phyloP scores from a whole-genome alignment of 2,888 invertebrate species.

The Steromphala cineraria region DNA sequence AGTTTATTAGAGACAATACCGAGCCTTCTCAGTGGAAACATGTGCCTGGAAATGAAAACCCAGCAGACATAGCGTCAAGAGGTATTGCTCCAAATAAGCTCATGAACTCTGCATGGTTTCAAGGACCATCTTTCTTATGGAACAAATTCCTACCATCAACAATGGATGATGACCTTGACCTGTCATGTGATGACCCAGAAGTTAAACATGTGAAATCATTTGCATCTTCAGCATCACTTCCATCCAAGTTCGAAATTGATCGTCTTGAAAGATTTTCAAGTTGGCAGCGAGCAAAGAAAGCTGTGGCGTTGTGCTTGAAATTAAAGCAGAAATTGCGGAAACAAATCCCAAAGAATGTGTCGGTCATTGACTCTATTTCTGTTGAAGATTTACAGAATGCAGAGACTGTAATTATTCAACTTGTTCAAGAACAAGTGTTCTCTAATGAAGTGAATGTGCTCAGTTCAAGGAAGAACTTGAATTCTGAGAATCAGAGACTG shows the following conservation, averaged over 20 bases:
- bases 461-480: neutral
- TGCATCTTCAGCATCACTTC: neutral
- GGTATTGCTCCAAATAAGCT: neutral
- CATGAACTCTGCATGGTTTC: neutral
- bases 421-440: neutral
- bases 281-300: neutral
- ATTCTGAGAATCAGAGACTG: neutral
- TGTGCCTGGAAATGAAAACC: neutral
- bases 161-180: neutral
- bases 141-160: neutral
- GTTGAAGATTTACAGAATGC: neutral
- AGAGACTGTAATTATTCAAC: neutral
- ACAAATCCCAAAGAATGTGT: neutral
- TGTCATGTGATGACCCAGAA: neutral
- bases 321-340: neutral
- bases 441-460: neutral
- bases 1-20: conserved; percentile 1
- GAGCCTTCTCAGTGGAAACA: conserved; percentile 17
- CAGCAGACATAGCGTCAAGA: neutral
- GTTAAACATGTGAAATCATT: neutral
- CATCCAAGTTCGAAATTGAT: neutral
- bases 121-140: neutral
- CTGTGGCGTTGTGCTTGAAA: neutral
- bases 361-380: neutral
- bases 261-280: neutral